phyloP scores from a whole-genome alignment of 2,113 vertebrate genomes.

The Trogon surrucura region DNA sequence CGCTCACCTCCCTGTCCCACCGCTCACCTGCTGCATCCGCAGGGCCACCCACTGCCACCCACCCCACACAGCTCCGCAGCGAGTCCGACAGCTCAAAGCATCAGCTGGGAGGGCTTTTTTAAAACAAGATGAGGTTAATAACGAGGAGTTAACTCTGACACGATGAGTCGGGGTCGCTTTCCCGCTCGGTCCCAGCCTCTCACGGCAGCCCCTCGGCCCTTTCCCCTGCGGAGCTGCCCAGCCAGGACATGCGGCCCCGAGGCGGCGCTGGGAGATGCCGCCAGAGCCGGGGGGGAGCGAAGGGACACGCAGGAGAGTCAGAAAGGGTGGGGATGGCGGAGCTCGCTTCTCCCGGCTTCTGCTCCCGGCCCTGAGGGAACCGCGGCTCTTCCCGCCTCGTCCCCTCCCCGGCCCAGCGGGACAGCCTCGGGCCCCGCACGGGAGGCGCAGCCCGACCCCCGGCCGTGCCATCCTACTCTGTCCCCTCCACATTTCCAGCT shows the following conservation, averaged over 20 bases:
- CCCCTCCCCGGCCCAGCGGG: no score
- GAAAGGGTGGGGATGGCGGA: neutral
- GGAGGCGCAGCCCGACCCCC: neutral
- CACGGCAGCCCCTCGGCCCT: neutral
- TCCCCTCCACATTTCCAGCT: neutral
- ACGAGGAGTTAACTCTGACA: neutral
- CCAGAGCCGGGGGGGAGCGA: neutral
- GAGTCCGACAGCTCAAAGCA: neutral
- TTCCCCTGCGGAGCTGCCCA: neutral
- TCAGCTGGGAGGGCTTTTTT: neutral
- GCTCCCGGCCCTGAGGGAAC: neutral
- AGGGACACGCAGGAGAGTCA: no score
- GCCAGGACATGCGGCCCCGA: neutral
- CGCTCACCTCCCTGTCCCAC: accelerated
- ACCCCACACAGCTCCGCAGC: neutral
- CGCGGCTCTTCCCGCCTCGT: neutral
- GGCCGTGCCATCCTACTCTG: neutral
- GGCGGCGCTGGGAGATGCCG: neutral
- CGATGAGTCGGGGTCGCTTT: neutral
- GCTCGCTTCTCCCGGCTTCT: neutral
- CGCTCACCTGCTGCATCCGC: neutral
- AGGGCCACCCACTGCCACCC: neutral
- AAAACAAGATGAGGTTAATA: no score
- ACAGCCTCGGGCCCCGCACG: neutral
- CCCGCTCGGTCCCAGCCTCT: neutral